Percentiles rank a stretch among this genome's conserved stretches.
These are phyloP conservation scores for Tribolium castaneum DNA, from an alignment of 1,140 invertebrate genomes.

Conservation along the genomic window DNA sequence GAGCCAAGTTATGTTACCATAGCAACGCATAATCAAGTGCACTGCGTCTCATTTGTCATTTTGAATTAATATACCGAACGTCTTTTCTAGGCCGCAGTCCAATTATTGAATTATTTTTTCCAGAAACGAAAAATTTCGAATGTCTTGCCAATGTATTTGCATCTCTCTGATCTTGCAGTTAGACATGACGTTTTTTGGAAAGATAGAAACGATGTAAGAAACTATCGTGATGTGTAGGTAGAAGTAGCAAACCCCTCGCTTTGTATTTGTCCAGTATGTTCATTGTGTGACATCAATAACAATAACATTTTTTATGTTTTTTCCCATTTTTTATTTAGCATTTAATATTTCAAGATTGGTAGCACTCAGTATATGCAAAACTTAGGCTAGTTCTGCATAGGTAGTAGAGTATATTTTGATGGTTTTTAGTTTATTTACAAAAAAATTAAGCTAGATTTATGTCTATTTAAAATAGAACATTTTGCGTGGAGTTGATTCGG, in stretches of 20 bases:
- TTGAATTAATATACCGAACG: not conserved
- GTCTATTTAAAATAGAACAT: not conserved
- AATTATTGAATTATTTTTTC: not conserved
- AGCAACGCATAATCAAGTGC: not conserved
- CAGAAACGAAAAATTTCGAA: not conserved
- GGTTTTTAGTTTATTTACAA: not conserved
- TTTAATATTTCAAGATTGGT: no score
- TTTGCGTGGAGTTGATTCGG: not conserved
- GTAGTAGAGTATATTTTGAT: not conserved
- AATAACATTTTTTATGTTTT: not conserved
- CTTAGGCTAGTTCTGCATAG: no score
- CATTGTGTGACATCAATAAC: not conserved
- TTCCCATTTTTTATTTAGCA: not conserved
- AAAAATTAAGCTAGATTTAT: not conserved
- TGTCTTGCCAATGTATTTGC: not conserved
- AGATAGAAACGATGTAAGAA: not conserved
- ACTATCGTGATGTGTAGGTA: not conserved
- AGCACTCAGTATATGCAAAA: no score
- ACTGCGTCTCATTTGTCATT: not conserved
- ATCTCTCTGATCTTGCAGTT: not conserved
- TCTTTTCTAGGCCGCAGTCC: no score
- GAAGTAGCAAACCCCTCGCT: not conserved
- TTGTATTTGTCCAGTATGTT: not conserved
- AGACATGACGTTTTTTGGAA: not conserved
- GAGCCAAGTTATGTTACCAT: not conserved